A percentile compares a stretch with the other conserved stretches of the same genome.
phyloP scores from a whole-genome alignment of 2,888 invertebrate genomes.

The Ochropleura plecta region DNA sequence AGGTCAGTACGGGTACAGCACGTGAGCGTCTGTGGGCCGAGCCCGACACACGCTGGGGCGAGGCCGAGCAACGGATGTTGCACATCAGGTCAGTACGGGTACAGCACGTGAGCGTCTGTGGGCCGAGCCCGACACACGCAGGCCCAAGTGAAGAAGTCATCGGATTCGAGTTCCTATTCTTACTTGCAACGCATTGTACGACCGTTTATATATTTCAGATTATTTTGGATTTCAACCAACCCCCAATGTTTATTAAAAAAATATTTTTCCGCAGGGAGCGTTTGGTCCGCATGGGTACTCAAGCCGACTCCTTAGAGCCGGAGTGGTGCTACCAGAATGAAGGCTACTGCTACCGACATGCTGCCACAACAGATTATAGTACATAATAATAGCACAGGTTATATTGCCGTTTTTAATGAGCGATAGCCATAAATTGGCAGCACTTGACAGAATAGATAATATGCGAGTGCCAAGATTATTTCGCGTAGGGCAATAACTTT shows the following conservation, averaged over 20 bases:
- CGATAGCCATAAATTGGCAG: constrained; percentile 23
- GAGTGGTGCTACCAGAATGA: constrained; percentile 97
- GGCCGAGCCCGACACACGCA: no score
- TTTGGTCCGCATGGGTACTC: constrained; percentile 92
- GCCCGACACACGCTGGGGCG: no score
- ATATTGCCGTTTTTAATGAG: constrained; percentile 27
- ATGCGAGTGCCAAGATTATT: constrained; percentile 4
- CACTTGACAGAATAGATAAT: background rate
- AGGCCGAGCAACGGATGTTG: no score
- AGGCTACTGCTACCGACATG: constrained; percentile 90
- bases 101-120: no score
- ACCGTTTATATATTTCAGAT: background rate
- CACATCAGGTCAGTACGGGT: no score
- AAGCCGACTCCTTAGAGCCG: constrained; percentile 95
- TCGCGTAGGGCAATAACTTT: no score
- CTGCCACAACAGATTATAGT: constrained; percentile 11
- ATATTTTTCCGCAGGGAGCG: constrained; percentile 91
- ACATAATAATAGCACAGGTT: constrained; percentile 41
- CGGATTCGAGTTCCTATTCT: no score
- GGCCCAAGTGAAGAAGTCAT: no score
- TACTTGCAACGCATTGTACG: background rate
- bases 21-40: constrained; percentile 89
- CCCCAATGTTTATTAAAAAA: no score
- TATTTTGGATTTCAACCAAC: background rate
- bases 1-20: no score